Base-by-base conservation (phyloP, 1,140 invertebrate genomes). In the Portunus trituberculatus region DNA sequence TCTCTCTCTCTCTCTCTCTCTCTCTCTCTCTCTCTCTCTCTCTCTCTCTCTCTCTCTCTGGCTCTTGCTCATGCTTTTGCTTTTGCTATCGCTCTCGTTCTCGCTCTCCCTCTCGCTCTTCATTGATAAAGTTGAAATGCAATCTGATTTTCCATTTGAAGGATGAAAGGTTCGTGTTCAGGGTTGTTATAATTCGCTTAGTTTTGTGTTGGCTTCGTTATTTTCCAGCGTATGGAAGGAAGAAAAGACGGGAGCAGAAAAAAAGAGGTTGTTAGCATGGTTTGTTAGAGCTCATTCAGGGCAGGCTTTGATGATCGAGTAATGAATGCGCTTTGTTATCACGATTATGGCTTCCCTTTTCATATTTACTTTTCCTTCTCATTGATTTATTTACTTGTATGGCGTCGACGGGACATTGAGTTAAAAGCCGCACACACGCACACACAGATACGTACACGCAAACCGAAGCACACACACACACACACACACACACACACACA, bases 371-470 rank as follows among this genome's bases (percentile, higher is more conserved):
- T 59, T 12, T 59, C 4, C 4, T 25, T 14, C 16, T 7, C 28
- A 86, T 86, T 86, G 20, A 29, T 86, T 31, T 31, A 4, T 31
- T 39, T 86, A 29, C 52, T 59, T 59, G 52, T 59, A 59, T 59
- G 52, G 52, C 16, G 16, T 20, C 52, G 52, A 20, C 52, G 0
- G 2, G 16, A 59, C 52, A 59, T 20, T 59, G 16, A 59, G 52
- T 12, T 12, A 59, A 59, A 20, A 20, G 52, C 52, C 16, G 52
- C 16, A 59, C 52, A 86, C 83, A 86, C 83, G n/a, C 83, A 86
- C 83, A 86, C 83, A 86, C 83, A 86, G 4, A 86, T 10, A 88
- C 86, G 12, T 10, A 88, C 31, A 88, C 86, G 32, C 86, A 88
- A 32, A 88, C 86, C 32, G 14, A 88, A 32, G 32, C 86, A 76